These are phyloP conservation scores for Poecilia velifera DNA, from an alignment of 2,797 vertebrate genomes.

Conservation along the genomic window DNA sequence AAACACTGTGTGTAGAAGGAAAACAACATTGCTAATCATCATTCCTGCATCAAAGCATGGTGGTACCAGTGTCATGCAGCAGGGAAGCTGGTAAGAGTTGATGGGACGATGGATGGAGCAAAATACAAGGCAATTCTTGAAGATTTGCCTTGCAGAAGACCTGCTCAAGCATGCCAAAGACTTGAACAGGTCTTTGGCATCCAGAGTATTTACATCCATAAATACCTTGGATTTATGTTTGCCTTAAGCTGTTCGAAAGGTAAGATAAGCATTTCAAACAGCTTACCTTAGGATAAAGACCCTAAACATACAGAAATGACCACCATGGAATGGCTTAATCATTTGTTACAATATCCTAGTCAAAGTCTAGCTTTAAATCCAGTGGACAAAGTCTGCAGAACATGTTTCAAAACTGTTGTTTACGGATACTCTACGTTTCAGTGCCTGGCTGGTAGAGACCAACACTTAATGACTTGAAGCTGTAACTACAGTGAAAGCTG, in stretches of 20 bases:
- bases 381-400: not conserved
- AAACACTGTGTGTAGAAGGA: not conserved
- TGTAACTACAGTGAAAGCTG: not conserved
- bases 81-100: not conserved
- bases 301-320: not conserved
- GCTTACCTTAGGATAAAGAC: not conserved
- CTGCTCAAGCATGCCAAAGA: not conserved
- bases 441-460: not conserved
- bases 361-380: not conserved
- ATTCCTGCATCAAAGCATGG: not conserved
- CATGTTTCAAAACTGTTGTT: not conserved
- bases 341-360: not conserved
- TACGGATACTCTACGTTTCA: not conserved
- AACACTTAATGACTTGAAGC: not conserved
- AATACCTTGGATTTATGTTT: too few species aligned
- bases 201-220: too few species aligned
- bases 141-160: too few species aligned
- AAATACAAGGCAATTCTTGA: not conserved
- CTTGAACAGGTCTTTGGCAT: not conserved
- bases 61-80: not conserved
- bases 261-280: too few species aligned
- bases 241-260: too few species aligned
- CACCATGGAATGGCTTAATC: not conserved
- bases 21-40: not conserved
- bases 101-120: not conserved